phyloP scores from a whole-genome alignment of 2,888 invertebrate species.

The Melanotus villosus region DNA sequence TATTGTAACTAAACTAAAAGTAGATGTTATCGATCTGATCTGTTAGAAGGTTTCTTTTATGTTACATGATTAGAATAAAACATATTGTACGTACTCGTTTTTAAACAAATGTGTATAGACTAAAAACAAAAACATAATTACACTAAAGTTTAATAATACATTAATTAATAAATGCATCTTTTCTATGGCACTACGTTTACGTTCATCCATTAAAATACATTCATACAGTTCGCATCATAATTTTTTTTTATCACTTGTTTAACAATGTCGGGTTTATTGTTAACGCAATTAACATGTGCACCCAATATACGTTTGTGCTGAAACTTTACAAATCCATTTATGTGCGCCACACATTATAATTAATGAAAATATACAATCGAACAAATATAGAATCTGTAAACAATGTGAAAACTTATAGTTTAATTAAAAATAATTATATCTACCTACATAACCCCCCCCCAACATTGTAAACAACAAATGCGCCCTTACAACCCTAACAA shows the following conservation, averaged over 20 bases:
- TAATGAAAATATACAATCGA: slow-evolving; percentile 8
- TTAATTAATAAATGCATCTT: slow-evolving; percentile 63
- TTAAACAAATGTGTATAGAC: slow-evolving; percentile 20
- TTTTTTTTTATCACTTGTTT: slow-evolving; percentile 49
- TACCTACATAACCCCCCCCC: slow-evolving; percentile 17
- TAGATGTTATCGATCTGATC: slow-evolving; percentile 56
- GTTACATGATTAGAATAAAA: slow-evolving; percentile 13
- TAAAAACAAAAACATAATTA: slow-evolving; percentile 43
- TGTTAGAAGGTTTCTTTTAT: slow-evolving; percentile 17
- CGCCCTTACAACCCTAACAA: slow-evolving; percentile 44
- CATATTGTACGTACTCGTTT: not conserved
- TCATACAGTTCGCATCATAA: slow-evolving; percentile 52
- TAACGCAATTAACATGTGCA: slow-evolving; percentile 25
- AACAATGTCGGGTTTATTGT: slow-evolving; percentile 49
- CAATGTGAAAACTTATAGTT: not conserved
- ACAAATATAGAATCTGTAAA: too few relatives aligned
- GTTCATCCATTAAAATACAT: slow-evolving; percentile 51
- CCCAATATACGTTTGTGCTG: slow-evolving; percentile 35
- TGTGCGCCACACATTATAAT: slow-evolving; percentile 41
- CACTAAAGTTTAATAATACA: slow-evolving; percentile 49
- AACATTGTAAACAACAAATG: slow-evolving; percentile 49
- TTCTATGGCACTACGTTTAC: slow-evolving; percentile 60
- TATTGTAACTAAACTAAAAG: slow-evolving; percentile 48
- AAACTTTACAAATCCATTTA: slow-evolving; percentile 4
- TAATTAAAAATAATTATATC: slow-evolving; percentile 11